Evolutionary conservation across 2,113 vertebrate genomes (phyloP).

Genomic region (Mastomys natalensis): DNA sequence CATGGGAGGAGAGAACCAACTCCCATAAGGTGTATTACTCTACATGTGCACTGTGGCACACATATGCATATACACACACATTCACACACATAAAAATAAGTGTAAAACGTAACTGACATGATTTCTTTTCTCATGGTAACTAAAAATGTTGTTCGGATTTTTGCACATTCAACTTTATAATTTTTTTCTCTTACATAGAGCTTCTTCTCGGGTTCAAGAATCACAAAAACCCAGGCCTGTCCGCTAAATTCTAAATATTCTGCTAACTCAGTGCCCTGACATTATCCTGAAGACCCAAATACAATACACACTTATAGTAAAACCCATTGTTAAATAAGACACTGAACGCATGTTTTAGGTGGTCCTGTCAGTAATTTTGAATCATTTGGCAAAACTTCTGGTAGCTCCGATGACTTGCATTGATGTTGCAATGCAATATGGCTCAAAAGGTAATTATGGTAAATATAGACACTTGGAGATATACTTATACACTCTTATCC

Average conservation of each 20-base stretch:
- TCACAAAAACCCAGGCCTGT: background rate
- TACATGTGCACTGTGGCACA: background rate
- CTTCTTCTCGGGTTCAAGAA: background rate
- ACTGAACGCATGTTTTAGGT: background rate
- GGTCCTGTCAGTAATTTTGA: background rate
- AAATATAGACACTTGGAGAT: background rate
- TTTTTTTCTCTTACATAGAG: constrained; percentile 12
- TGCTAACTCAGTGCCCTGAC: background rate
- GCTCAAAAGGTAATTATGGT: background rate
- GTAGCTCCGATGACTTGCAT: background rate
- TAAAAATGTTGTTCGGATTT: background rate
- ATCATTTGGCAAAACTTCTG: background rate
- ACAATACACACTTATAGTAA: background rate
- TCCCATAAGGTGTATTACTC: background rate
- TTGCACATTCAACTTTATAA: constrained; percentile 10
- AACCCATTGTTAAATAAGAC: background rate
- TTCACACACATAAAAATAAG: background rate
- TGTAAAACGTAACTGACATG: background rate
- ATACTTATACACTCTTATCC: too few relatives aligned
- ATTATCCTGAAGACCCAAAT: background rate
- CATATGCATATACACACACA: background rate
- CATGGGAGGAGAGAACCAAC: background rate
- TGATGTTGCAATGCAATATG: background rate
- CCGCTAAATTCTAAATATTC: background rate
- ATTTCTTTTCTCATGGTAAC: constrained; percentile 57